phyloP scores from a whole-genome alignment of 2,888 invertebrate species.

The Noctua fimbriata region DNA sequence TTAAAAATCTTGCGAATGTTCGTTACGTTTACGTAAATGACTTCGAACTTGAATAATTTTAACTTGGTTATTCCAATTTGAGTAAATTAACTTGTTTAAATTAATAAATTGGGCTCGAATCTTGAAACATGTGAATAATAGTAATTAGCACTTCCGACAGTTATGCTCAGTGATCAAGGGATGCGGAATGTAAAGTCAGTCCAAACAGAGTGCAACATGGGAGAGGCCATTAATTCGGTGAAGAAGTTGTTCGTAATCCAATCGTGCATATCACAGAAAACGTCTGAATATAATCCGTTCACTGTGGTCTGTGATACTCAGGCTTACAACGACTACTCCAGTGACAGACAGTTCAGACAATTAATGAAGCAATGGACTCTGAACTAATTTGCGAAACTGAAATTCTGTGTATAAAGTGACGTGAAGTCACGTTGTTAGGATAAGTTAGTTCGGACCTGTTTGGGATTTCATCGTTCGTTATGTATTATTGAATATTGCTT shows the following conservation, averaged over 20 bases:
- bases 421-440: background rate
- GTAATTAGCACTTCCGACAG: background rate
- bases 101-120: background rate
- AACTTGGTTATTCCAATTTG: background rate
- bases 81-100: background rate
- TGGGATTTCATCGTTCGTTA: background rate
- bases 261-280: background rate
- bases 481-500: slow-evolving; percentile 3
- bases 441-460: background rate
- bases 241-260: no score
- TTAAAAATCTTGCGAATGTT: background rate
- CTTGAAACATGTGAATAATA: background rate
- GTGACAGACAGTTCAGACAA: background rate
- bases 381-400: background rate
- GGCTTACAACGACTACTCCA: background rate
- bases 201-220: no score
- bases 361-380: no score
- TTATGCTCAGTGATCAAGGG: background rate
- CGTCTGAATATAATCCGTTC: background rate
- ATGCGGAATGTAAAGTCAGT: background rate
- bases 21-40: background rate
- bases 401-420: background rate
- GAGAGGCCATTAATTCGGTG: no score
- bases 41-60: background rate
- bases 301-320: background rate